Conservation (phyloP, 2,888 invertebrate genomes). For the Eumacrocentrus americanus region DNA sequence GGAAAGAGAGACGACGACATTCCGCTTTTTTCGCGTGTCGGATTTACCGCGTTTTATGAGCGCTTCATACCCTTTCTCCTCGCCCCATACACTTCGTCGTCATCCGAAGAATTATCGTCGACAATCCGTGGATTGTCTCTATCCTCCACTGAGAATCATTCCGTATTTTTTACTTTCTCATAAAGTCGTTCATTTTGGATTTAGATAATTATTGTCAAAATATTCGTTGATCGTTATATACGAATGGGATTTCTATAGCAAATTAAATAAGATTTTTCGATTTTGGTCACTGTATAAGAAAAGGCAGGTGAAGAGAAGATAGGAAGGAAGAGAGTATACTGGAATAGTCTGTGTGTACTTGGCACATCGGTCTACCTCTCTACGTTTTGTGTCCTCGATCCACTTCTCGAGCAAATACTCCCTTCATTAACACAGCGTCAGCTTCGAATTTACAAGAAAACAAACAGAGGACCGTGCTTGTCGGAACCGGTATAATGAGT, state of each 20-base stretch:
- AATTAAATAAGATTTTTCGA: background rate
- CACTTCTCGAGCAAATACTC: slow-evolving; percentile 48
- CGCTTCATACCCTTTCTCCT: slow-evolving; percentile 2
- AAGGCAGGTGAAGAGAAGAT: slow-evolving; percentile 2
- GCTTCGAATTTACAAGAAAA: slow-evolving; percentile 45
- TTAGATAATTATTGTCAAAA: no score
- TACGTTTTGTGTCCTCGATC: slow-evolving; percentile 27
- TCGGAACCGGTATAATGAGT: slow-evolving; percentile 13
- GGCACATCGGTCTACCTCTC: slow-evolving; percentile 40
- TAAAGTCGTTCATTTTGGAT: no score
- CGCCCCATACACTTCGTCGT: slow-evolving; percentile 3
- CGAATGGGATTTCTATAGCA: background rate
- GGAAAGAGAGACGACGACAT: slow-evolving; percentile 17
- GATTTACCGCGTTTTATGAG: slow-evolving; percentile 27
- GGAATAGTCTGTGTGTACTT: background rate
- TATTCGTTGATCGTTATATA: no score
- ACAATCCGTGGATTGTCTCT: background rate
- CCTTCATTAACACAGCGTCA: slow-evolving; percentile 52
- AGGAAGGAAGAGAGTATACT: slow-evolving; percentile 17
- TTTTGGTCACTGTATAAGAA: background rate
- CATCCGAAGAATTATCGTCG: slow-evolving; percentile 14
- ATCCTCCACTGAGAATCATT: background rate
- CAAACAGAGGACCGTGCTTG: slow-evolving; percentile 41
- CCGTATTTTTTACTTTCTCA: background rate
- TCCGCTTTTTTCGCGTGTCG: slow-evolving; percentile 16